These are phyloP conservation scores for Ctenosaura bakeri DNA, from an alignment of 2,797 vertebrate genomes.

Conservation along the genomic window DNA sequence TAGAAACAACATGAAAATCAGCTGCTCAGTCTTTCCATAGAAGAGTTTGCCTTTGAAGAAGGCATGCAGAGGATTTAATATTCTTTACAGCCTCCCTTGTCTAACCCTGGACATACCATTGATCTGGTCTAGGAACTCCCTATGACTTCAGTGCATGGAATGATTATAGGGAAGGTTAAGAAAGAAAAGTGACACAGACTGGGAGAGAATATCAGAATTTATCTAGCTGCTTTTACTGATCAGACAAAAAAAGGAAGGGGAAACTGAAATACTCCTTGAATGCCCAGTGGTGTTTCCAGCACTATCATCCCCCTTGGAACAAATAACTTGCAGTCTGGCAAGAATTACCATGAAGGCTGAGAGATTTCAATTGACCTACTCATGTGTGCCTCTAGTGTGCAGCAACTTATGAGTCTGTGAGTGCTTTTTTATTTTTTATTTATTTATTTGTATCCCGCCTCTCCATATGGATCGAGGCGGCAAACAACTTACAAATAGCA, in stretches of 20 bases:
- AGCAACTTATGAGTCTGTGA: not conserved
- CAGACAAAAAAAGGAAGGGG: not conserved
- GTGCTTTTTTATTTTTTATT: no score
- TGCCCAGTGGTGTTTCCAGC: not conserved
- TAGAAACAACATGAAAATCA: slow-evolving; percentile 30
- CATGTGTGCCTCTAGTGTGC: not conserved
- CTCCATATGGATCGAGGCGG: no score
- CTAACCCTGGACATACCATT: not conserved
- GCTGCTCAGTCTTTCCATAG: slow-evolving; percentile 3
- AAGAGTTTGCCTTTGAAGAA: slow-evolving; percentile 23
- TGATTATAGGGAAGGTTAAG: not conserved
- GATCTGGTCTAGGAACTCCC: not conserved
- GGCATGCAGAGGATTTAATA: not conserved
- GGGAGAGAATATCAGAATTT: not conserved
- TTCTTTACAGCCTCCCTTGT: slow-evolving; percentile 4
- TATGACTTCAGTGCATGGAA: not conserved
- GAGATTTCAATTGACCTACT: not conserved
- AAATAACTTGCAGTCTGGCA: not conserved
- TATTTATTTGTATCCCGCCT: no score
- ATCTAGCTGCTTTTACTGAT: not conserved
- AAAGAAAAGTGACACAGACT: not conserved
- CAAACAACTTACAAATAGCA: no score
- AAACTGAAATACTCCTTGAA: not conserved
- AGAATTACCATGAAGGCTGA: not conserved
- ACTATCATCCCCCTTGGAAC: not conserved